These are phyloP conservation scores for Oreochromis spilurus DNA, from an alignment of 2,113 vertebrate genomes.

Conservation along the genomic window DNA sequence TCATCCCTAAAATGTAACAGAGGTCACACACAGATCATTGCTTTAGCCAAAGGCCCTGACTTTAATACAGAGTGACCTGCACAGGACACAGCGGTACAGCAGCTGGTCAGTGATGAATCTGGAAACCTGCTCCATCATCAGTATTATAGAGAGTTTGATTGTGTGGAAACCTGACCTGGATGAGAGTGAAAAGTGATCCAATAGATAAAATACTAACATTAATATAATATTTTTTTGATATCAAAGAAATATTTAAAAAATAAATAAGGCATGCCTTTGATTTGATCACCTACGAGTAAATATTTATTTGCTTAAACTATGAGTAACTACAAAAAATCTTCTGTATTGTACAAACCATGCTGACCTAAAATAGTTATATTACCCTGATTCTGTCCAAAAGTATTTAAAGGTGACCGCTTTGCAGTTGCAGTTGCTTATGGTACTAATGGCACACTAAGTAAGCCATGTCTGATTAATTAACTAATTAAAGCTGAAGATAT, in stretches of 20 bases:
- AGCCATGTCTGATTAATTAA: constrained; percentile 4
- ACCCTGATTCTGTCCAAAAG: not conserved
- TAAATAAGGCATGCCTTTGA: not conserved
- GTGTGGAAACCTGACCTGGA: not conserved
- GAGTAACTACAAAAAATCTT: not conserved
- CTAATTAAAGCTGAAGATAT: not conserved
- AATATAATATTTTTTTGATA: not conserved
- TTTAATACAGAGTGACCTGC: constrained; percentile 42
- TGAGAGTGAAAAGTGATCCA: not conserved
- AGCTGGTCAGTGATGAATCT: constrained; percentile 16
- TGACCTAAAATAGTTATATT: not conserved
- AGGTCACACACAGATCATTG: constrained; percentile 63
- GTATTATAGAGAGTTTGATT: not conserved
- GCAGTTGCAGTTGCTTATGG: not conserved
- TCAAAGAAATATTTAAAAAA: not conserved
- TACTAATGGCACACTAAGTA: not conserved
- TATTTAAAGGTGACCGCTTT: not conserved
- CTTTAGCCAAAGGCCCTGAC: constrained; percentile 46
- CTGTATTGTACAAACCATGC: not conserved
- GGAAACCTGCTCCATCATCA: constrained; percentile 26
- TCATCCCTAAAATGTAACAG: constrained; percentile 52
- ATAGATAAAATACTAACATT: not conserved
- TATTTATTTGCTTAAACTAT: not conserved
- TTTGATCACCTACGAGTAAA: not conserved
- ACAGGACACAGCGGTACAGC: constrained; percentile 3